phyloP scores from a whole-genome alignment of 2,888 invertebrate genomes.

The Pristionchus fissidentatus region DNA sequence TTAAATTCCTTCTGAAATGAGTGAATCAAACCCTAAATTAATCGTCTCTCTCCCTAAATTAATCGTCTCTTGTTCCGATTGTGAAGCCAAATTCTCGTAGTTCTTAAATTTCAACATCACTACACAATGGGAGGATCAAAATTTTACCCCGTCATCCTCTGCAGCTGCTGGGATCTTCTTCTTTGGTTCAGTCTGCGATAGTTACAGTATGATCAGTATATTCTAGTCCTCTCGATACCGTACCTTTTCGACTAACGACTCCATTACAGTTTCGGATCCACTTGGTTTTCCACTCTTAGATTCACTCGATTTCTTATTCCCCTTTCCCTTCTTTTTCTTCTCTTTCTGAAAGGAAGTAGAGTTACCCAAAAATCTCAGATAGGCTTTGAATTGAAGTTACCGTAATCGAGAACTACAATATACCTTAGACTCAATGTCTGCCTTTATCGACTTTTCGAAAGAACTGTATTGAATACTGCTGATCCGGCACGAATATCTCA shows the following conservation, averaged over 20 bases:
- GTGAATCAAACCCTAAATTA: too few species aligned
- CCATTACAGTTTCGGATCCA: conserved; percentile 1
- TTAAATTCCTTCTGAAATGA: not conserved
- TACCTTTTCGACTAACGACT: not conserved
- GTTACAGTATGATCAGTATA: not conserved
- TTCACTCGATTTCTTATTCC: not conserved
- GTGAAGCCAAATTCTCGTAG: conserved; percentile 18
- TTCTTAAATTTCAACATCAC: not conserved
- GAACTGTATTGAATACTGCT: not conserved
- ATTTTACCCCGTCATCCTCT: conserved; percentile 23
- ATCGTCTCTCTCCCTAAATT: conserved; percentile 6
- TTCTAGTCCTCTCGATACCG: not conserved
- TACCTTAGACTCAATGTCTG: conserved; percentile 1
- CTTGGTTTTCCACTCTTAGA: too few species aligned
- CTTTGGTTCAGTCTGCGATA: conserved; percentile 8
- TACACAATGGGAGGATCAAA: too few species aligned
- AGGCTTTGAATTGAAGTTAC: too few species aligned
- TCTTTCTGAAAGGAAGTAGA: conserved; percentile 8
- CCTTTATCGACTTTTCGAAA: not conserved
- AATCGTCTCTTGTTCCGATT: not conserved
- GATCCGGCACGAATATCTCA: not conserved
- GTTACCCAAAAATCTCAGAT: too few species aligned
- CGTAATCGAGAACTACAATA: too few species aligned
- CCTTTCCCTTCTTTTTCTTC: not conserved
- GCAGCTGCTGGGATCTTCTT: conserved; percentile 12